Conservation (phyloP, 2,888 invertebrate genomes). For the Meiosimyza decipiens region DNA sequence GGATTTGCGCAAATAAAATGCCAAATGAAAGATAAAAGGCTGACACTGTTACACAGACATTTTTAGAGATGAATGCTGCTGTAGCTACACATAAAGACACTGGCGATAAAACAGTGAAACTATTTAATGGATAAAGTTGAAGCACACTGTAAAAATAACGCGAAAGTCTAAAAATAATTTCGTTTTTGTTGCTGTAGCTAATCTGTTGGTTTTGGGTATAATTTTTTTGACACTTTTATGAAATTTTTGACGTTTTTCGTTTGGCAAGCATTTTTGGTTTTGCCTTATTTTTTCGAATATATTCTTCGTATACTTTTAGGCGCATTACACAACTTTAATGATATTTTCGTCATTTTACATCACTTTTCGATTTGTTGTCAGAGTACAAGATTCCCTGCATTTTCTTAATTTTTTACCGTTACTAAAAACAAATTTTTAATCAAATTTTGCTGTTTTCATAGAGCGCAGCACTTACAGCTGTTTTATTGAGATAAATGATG, state of each 20-base stretch:
- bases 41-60: constrained; percentile 1
- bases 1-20: constrained; percentile 21
- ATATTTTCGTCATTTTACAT: no score
- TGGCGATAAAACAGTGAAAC: no score
- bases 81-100: neutral
- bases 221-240: neutral
- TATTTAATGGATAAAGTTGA: neutral
- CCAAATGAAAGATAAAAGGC: constrained; percentile 1
- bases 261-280: constrained; percentile 5
- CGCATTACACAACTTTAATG: neutral
- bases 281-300: neutral
- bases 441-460: no score
- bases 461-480: neutral
- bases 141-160: constrained; percentile 7
- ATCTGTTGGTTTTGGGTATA: neutral
- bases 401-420: no score
- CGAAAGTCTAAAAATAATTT: neutral
- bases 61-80: neutral
- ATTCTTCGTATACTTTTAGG: neutral
- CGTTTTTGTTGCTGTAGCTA: neutral
- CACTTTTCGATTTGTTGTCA: no score
- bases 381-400: no score
- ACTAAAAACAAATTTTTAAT: no score
- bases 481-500: neutral
- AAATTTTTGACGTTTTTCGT: constrained; percentile 15